Percentiles rank a stretch among this genome's conserved stretches.
Evolutionary conservation across 2,113 vertebrate genomes (phyloP).

Genomic region (Buteo buteo): DNA sequence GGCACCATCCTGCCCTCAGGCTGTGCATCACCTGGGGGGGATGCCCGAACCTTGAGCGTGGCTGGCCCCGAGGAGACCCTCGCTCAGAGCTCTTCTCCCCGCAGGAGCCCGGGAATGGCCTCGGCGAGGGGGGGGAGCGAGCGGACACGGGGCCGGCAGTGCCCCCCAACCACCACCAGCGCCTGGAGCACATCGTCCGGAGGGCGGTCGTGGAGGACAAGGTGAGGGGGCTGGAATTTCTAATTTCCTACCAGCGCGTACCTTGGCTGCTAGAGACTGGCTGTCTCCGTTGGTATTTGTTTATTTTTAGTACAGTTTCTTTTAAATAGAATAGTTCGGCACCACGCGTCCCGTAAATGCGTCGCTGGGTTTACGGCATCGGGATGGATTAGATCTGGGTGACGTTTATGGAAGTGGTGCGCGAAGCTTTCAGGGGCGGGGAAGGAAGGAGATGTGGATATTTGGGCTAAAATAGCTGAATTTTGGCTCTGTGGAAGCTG

Average conservation of each 20-base stretch:
- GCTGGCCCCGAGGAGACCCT: neutral
- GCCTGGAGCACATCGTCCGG: conserved; percentile 81
- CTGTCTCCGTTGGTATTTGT: neutral
- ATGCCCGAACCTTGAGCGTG: neutral
- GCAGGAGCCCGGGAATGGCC: neutral
- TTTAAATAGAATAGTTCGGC: neutral
- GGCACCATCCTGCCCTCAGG: neutral
- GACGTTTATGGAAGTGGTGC: rapidly evolving
- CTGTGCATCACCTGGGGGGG: neutral
- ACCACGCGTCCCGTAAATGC: rapidly evolving
- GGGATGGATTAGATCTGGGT: neutral
- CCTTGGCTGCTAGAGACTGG: neutral
- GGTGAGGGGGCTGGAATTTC: conserved; percentile 59
- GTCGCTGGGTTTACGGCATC: neutral
- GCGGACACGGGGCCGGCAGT: rapidly evolving
- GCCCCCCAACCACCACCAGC: conserved; percentile 78
- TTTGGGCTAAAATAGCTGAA: neutral
- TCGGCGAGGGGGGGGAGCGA: rapidly evolving
- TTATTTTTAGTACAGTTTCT: neutral
- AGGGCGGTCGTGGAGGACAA: conserved; percentile 74
- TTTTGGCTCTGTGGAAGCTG: neutral
- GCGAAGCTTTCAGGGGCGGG: neutral
- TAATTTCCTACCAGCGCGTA: rapidly evolving
- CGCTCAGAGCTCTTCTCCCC: neutral
- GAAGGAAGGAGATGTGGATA: neutral